Percentiles rank a stretch among this genome's conserved stretches.
Evolutionary conservation across 1,140 invertebrate genomes (phyloP).

Genomic region (Steinernema feltiae): DNA sequence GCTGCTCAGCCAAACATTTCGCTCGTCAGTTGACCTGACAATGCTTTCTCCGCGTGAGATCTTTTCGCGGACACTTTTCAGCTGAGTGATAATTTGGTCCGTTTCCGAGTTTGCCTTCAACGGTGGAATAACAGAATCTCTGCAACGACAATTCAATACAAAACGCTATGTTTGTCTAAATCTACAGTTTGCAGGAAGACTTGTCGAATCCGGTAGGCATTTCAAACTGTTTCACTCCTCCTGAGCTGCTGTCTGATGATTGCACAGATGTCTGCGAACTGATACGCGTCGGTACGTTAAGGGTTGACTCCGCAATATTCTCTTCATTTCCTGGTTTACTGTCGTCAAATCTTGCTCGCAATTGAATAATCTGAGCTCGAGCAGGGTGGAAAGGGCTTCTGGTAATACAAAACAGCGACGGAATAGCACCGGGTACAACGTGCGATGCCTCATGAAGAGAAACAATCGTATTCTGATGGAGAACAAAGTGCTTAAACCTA

Average conservation of each 20-base stretch:
- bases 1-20: conserved; percentile 17
- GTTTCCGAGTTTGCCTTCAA: conserved; percentile 69
- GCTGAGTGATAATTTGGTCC: conserved; percentile 61
- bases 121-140: conserved; percentile 75
- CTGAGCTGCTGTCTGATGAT: conserved; percentile 17
- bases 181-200: conserved; percentile 71
- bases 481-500: conserved; percentile 50
- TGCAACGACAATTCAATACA: conserved; percentile 55
- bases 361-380: conserved; percentile 35
- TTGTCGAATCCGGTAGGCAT: conserved; percentile 46
- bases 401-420: conserved; percentile 41
- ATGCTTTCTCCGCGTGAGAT: conserved; percentile 38
- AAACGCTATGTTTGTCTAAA: conserved; percentile 33
- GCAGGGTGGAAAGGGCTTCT: conserved; percentile 39
- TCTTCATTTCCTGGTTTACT: conserved; percentile 12
- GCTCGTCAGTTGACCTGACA: not conserved
- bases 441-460: conserved; percentile 51
- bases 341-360: conserved; percentile 23
- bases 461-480: conserved; percentile 48
- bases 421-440: conserved; percentile 39
- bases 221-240: conserved; percentile 43
- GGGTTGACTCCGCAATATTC: not conserved
- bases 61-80: conserved; percentile 59
- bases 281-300: conserved; percentile 2
- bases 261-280: not conserved